Percentiles rank a stretch among this genome's conserved stretches.
phyloP scores from a whole-genome alignment of 1,140 invertebrate genomes.

The Danaus melanippus region DNA sequence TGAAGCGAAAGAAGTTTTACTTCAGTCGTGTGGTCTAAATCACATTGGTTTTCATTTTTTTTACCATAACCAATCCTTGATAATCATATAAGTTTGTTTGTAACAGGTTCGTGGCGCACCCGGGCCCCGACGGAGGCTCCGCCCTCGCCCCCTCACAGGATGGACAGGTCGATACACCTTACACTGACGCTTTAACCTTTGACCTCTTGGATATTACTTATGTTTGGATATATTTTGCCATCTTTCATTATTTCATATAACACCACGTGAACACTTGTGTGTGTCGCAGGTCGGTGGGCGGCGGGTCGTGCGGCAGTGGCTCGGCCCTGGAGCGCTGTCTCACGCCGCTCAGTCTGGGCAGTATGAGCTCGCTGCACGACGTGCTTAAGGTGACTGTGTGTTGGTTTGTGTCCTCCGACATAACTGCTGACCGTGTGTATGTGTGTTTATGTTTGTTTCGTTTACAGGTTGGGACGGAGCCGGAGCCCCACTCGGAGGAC shows the following conservation, averaged over 20 bases:
- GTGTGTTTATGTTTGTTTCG: constrained; percentile 1
- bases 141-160: constrained; percentile 68
- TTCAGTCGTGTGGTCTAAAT: too few relatives aligned
- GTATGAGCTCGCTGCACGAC: constrained; percentile 82
- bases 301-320: constrained; percentile 64
- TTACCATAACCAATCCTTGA: too few relatives aligned
- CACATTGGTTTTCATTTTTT: too few relatives aligned
- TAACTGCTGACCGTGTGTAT: neutral
- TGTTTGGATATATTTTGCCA: too few relatives aligned
- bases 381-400: constrained; percentile 71
- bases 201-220: neutral
- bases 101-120: constrained; percentile 71
- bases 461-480: constrained; percentile 40
- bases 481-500: constrained; percentile 44
- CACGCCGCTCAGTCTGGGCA: constrained; percentile 78
- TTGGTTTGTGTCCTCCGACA: neutral
- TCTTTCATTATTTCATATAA: too few relatives aligned
- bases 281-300: constrained; percentile 52
- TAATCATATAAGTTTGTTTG: neutral
- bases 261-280: neutral
- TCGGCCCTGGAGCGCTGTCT: constrained; percentile 74
- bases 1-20: too few relatives aligned
- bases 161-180: constrained; percentile 68
- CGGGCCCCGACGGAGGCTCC: constrained; percentile 73
- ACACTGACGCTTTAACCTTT: neutral